Percentiles rank a stretch among this genome's conserved stretches.
Evolutionary conservation across 2,797 vertebrate genomes (phyloP).

Genomic region (Phaenicophaeus curvirostris): DNA sequence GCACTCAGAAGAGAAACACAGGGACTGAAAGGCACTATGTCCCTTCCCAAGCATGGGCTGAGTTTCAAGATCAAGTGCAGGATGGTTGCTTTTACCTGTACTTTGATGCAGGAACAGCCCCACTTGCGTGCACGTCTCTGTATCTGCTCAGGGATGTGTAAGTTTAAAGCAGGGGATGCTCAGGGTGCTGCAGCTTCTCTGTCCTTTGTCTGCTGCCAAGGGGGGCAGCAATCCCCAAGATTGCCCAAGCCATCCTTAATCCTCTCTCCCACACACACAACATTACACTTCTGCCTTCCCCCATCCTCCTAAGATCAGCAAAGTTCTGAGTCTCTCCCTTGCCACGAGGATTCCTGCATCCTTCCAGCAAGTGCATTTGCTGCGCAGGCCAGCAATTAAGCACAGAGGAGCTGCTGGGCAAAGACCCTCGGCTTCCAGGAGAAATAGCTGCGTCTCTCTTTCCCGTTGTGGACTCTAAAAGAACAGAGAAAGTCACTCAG

Average conservation of each 20-base stretch:
- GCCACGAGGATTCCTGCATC: neutral
- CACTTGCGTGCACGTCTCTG: neutral
- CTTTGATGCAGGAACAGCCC: neutral
- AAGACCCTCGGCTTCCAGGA: constrained; percentile 36
- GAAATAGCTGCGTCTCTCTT: neutral
- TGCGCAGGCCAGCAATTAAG: constrained; percentile 7
- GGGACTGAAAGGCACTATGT: neutral
- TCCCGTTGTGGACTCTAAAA: neutral
- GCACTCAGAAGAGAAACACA: neutral
- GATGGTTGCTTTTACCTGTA: neutral
- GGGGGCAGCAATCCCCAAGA: neutral
- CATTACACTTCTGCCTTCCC: neutral
- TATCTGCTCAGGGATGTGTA: neutral
- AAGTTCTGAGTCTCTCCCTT: neutral
- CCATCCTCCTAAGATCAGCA: neutral
- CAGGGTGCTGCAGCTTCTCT: neutral
- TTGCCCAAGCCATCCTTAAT: neutral
- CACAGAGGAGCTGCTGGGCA: neutral
- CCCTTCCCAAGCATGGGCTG: neutral
- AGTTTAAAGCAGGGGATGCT: neutral
- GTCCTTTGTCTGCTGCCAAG: neutral
- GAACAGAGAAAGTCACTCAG: constrained; percentile 21
- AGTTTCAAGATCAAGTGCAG: neutral
- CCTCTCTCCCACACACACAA: neutral
- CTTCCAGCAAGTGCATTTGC: constrained; percentile 45